Evolutionary conservation across 2,888 invertebrate species (phyloP).

Genomic region (Agriopis marginaria): DNA sequence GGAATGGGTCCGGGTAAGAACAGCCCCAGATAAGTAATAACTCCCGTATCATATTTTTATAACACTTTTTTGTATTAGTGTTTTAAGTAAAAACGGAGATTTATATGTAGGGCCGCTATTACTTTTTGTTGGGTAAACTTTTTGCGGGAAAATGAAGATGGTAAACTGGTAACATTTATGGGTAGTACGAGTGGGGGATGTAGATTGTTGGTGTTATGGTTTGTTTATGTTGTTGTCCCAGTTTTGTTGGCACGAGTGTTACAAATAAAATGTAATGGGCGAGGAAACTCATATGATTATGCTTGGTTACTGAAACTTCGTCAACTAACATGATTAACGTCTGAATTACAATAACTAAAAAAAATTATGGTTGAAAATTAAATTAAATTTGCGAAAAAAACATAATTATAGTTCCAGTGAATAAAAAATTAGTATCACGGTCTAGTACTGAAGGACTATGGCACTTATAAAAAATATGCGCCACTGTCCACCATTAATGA

Average conservation of each 20-base stretch:
- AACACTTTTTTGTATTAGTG: constrained; percentile 60
- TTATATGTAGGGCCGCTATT: constrained; percentile 52
- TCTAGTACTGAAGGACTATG: too few species aligned
- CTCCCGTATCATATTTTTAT: constrained; percentile 66
- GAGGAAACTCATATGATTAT: constrained; percentile 27
- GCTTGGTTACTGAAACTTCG: constrained; percentile 11
- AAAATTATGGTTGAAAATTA: background rate
- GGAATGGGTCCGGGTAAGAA: constrained; percentile 50
- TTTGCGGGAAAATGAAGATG: constrained; percentile 32
- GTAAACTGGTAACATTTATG: constrained; percentile 34
- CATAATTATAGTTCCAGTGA: too few species aligned
- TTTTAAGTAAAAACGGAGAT: constrained; percentile 60
- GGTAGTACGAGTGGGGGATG: constrained; percentile 30
- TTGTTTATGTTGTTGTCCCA: constrained; percentile 32
- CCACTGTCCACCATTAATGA: too few species aligned
- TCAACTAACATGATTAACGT: background rate
- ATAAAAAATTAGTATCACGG: too few species aligned
- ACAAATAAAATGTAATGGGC: constrained; percentile 26
- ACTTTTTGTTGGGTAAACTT: constrained; percentile 32
- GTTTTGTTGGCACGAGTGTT: constrained; percentile 26
- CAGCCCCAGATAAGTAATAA: constrained; percentile 65
- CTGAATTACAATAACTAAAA: background rate
- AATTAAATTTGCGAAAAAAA: too few species aligned
- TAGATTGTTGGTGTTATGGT: constrained; percentile 31
- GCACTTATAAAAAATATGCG: too few species aligned